phyloP scores from a whole-genome alignment of 1,140 invertebrate species.

The Hermetia illucens region DNA sequence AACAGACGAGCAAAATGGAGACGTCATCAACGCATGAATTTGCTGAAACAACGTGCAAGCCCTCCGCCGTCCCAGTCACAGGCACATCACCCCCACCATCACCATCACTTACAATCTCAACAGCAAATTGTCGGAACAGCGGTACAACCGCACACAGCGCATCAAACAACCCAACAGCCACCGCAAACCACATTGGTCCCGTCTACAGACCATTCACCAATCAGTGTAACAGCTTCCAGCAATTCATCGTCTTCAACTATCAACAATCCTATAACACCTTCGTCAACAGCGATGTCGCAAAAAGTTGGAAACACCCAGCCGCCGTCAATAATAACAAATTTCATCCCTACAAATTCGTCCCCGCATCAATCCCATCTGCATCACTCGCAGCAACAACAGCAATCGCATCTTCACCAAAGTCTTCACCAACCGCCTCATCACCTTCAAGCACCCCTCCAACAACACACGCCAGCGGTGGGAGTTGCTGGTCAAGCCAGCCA shows the following conservation, averaged over 20 bases:
- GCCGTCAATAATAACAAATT: not conserved
- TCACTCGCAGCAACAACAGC: constrained; percentile 35
- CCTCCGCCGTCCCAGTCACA: constrained; percentile 7
- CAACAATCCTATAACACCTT: too few species aligned
- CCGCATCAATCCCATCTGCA: constrained; percentile 26
- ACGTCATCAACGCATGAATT: constrained; percentile 86
- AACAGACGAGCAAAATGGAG: constrained; percentile 96
- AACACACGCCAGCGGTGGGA: constrained; percentile 32
- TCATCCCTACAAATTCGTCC: constrained; percentile 29
- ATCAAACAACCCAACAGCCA: not conserved
- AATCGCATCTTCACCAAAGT: constrained; percentile 29
- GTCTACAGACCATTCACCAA: not conserved
- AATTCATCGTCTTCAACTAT: not conserved
- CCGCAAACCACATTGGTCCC: not conserved
- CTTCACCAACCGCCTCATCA: constrained; percentile 37
- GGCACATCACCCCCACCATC: constrained; percentile 5
- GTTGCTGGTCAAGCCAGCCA: constrained; percentile 7
- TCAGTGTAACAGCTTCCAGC: not conserved
- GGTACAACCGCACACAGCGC: constrained; percentile 1
- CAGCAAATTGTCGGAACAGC: too few species aligned
- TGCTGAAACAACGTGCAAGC: constrained; percentile 57
- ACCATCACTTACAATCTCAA: not conserved
- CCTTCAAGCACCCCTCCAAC: constrained; percentile 34
- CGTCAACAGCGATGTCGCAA: not conserved
- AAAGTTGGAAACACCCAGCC: not conserved